phyloP scores from a whole-genome alignment of 2,888 invertebrate genomes.

The Mesoligia furuncula region DNA sequence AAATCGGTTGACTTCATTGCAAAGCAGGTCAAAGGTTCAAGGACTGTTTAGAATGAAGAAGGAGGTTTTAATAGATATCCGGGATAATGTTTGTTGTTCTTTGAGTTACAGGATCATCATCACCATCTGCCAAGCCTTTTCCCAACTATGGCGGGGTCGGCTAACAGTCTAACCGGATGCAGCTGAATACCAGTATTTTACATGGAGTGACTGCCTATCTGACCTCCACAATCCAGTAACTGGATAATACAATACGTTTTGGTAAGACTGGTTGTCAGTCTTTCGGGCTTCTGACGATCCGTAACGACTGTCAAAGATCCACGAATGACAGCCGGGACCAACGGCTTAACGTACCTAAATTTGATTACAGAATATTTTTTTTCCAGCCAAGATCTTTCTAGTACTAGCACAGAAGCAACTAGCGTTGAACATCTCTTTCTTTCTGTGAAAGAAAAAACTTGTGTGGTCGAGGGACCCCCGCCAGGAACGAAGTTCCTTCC shows the following conservation, averaged over 20 bases:
- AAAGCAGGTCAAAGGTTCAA: slow-evolving; percentile 59
- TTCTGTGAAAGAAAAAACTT: not conserved
- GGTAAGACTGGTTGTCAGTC: not conserved
- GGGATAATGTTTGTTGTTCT: not conserved
- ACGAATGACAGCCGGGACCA: not conserved
- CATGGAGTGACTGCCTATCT: not conserved
- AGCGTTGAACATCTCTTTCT: not conserved
- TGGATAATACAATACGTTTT: not conserved
- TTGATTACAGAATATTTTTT: not conserved
- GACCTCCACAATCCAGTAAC: not conserved
- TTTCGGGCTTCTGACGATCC: not conserved
- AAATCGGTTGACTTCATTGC: slow-evolving; percentile 48
- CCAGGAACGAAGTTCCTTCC: not conserved
- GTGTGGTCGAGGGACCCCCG: not conserved
- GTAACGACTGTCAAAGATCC: not conserved
- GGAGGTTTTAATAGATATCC: slow-evolving; percentile 14
- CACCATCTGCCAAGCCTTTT: no score
- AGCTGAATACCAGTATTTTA: not conserved
- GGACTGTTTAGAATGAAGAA: slow-evolving; percentile 31
- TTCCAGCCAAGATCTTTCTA: not conserved
- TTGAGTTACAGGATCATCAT: not conserved
- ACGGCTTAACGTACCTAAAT: not conserved
- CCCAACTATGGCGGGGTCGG: not conserved
- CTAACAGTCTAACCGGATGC: not conserved
- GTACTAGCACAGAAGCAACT: no score